Percentiles rank a stretch among this genome's conserved stretches.
These are phyloP conservation scores for Huso huso DNA, from an alignment of 2,797 vertebrate species.

Conservation along the genomic window DNA sequence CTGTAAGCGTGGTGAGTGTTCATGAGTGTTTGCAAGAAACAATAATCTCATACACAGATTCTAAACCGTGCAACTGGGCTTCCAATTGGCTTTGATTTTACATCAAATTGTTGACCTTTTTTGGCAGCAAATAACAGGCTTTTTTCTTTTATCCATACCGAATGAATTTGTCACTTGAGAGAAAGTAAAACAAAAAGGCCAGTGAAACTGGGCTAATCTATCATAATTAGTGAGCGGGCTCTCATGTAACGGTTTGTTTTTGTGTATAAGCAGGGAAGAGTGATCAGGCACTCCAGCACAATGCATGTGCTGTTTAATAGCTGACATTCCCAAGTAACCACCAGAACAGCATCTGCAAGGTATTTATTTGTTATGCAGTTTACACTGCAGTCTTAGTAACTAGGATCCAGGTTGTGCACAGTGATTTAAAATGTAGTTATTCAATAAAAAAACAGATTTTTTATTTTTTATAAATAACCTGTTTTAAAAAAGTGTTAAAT, in stretches of 20 bases:
- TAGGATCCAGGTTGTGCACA: conserved; percentile 7
- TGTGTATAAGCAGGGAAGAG: conserved; percentile 12
- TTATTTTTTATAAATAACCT: no score
- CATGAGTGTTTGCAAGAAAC: background rate
- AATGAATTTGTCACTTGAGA: conserved; percentile 8
- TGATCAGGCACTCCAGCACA: conserved; percentile 4
- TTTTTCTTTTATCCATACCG: background rate
- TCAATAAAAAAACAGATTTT: no score
- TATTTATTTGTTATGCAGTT: background rate
- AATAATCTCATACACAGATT: conserved; percentile 4
- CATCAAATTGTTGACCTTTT: no score
- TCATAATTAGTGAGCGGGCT: conserved; percentile 16
- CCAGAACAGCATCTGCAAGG: background rate
- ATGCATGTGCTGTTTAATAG: background rate
- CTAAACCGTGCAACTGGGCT: background rate
- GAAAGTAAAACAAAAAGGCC: conserved; percentile 1
- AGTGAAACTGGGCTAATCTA: conserved; percentile 15
- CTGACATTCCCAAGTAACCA: background rate
- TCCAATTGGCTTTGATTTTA: no score
- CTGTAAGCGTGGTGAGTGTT: no score
- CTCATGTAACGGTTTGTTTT: conserved; percentile 18
- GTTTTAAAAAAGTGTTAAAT: no score
- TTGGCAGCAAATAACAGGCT: background rate
- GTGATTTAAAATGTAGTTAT: background rate
- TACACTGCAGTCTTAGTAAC: background rate